Evolutionary conservation across 1,140 invertebrate genomes (phyloP).

Genomic region (Oedothorax gibbosus): DNA sequence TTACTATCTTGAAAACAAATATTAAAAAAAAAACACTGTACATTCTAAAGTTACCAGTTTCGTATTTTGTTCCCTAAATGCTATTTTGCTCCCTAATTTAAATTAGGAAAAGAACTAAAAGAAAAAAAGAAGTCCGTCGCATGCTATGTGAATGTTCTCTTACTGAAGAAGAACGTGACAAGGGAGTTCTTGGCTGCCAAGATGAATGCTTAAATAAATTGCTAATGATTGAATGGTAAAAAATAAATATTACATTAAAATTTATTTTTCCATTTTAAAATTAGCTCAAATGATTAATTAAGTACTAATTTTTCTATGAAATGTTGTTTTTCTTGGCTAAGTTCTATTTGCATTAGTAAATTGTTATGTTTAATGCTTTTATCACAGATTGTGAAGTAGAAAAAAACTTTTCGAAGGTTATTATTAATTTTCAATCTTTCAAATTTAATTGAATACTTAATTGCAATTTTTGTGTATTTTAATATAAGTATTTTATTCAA

Average conservation of each 20-base stretch:
- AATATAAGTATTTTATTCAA: no score
- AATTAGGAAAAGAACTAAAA: slow-evolving; percentile 72
- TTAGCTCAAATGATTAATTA: no score
- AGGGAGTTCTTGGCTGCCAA: slow-evolving; percentile 88
- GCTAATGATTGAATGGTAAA: slow-evolving; percentile 96
- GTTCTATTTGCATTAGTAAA: background rate
- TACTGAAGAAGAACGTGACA: slow-evolving; percentile 85
- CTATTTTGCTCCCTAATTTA: no score
- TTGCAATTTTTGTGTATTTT: no score
- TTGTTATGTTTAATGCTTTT: background rate
- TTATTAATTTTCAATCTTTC: background rate
- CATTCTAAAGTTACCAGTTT: background rate
- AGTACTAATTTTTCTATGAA: no score
- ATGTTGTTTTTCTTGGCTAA: no score
- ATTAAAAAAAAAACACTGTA: background rate
- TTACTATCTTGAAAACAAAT: background rate
- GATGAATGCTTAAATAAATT: slow-evolving; percentile 96
- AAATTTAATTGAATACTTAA: no score
- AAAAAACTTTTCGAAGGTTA: background rate
- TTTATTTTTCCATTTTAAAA: slow-evolving; percentile 1
- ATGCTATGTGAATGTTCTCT: slow-evolving; percentile 97
- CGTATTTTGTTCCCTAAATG: background rate
- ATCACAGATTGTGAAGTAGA: background rate
- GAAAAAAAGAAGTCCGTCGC: slow-evolving; percentile 87
- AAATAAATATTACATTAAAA: slow-evolving; percentile 6